Evolutionary conservation across 2,113 vertebrate species (phyloP), one percentile per base, ranked within the genome.

Genomic region (Crotalus tigris): DNA sequence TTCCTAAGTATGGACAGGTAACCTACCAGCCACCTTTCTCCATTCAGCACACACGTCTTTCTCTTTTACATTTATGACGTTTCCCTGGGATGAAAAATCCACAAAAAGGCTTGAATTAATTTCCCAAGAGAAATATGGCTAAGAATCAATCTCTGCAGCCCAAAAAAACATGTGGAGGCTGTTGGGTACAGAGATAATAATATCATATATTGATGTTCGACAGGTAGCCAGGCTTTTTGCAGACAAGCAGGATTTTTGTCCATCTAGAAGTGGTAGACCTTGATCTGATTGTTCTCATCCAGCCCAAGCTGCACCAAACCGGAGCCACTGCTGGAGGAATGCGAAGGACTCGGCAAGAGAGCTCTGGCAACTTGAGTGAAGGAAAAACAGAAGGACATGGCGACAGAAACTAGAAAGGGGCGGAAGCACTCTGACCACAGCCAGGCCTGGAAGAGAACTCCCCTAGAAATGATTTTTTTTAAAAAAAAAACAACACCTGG

Each of bases 281-380:
- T 98, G 93, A 99, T 98, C 55, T 98, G 97, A 44, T 98, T 97
- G 93, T 98, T 98, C 4, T 98, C 98, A 93, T 99, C 99, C 96
- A 99, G 96, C 0, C 98, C 98, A 10, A 99, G 98, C 94, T 99
- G 98, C 11, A 98, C 92, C 0, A 98, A 94, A 92, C 97, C 94
- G 85, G 96, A 75, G 44, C 95, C 93, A 91, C 96, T 93, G 90
- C 97, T 86, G 0, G 96, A 75, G 0, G 95, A 85, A 87, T 96
- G 96, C 91, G 94, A 97, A n/a, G 95, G 88, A 0, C 94, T 96
- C 0, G 96, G 97, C 93, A 98, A 97, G 87, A 98, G 97, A 87
- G 98, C 97, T 93, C 99, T 99, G 98, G 15, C 19, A 93, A 95
- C 1, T 0, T 13, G 49, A 58, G 97, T 99, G 96, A 98, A 99